Base-by-base conservation (phyloP, 2,797 vertebrate species). In the Bryconaethiops microstoma region DNA sequence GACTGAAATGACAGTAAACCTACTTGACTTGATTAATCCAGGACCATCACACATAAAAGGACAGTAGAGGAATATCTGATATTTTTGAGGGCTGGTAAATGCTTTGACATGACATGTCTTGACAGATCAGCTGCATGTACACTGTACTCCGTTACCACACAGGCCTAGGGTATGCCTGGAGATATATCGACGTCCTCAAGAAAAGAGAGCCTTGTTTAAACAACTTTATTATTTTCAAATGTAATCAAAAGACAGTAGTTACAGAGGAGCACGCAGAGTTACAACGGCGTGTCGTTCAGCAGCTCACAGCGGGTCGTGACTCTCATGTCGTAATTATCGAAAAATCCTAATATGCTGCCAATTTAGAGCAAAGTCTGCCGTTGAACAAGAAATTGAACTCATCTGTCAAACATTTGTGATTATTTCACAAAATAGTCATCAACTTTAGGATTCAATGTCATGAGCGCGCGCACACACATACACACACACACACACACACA, bases 231-330 rank as follows among this genome's bases (percentile, higher is more conserved):
- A 91, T 92, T 92, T 93, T 89, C 93, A 81, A 93, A 92, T 90
- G 91, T 94, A 94, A 90, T 93, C 90, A 93, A 94, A 95, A 91
- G 89, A 93, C 93, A 93, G 88, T 90, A 88, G 91, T 93, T 92
- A 93, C 92, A 93, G 87, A 92, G 92, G 88, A 81, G 87, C 86
- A 93, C 90, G 91, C 89, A 91, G 87, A 90, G 89, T 87, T 86
- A 90, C 89, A 91, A 89, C 90, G 86, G 82, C 65, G 83, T 85
- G 87, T 89, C 86, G 88, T 91, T 88, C 87, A 23, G 87, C 85
- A 84, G 88, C 81, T 83, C 81, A 82, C 79, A 82, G 74, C 82
- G 76, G 87, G 85, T 87, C 83, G 79, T 79, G 85, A 87, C 71
- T 83, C 80, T 84, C 77, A 35, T 82, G 83, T 85, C 80, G 81